These are phyloP conservation scores for Staurois parvus DNA, from an alignment of 2,797 vertebrate genomes.

Conservation along the genomic window DNA sequence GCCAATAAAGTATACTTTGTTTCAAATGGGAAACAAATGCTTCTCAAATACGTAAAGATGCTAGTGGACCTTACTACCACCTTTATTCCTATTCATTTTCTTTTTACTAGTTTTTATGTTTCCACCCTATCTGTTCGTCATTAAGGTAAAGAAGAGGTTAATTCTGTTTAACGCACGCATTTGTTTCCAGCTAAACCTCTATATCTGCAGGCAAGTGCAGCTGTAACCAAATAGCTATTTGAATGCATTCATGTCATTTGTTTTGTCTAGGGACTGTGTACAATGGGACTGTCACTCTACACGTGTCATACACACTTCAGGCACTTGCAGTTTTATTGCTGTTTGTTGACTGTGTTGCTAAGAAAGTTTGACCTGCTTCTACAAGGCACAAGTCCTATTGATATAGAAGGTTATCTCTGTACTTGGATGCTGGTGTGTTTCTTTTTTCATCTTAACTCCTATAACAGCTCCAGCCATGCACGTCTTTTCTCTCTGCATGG, in stretches of 20 bases:
- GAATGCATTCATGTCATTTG: neutral
- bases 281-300: slow-evolving; percentile 14
- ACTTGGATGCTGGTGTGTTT: neutral
- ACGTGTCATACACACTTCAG: slow-evolving; percentile 12
- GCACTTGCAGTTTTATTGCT: neutral
- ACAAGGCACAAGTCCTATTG: neutral
- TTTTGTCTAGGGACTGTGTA: slow-evolving; percentile 1
- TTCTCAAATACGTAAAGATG: too few species aligned
- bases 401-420: neutral
- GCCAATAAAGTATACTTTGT: too few species aligned
- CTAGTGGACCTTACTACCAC: too few species aligned
- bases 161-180: neutral
- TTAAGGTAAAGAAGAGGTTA: slow-evolving; percentile 4
- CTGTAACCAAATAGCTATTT: slow-evolving; percentile 36
- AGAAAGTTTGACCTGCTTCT: neutral
- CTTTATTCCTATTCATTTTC: too few species aligned
- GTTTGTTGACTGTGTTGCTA: slow-evolving; percentile 8
- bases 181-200: slow-evolving; percentile 4
- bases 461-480: too few species aligned
- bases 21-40: too few species aligned
- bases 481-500: too few species aligned
- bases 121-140: too few species aligned
- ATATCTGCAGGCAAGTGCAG: slow-evolving; percentile 3
- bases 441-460: too few species aligned
- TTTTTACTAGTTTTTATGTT: too few species aligned